Evolutionary conservation across 2,888 invertebrate genomes (phyloP).

Genomic region (Amphiduros pacificus): DNA sequence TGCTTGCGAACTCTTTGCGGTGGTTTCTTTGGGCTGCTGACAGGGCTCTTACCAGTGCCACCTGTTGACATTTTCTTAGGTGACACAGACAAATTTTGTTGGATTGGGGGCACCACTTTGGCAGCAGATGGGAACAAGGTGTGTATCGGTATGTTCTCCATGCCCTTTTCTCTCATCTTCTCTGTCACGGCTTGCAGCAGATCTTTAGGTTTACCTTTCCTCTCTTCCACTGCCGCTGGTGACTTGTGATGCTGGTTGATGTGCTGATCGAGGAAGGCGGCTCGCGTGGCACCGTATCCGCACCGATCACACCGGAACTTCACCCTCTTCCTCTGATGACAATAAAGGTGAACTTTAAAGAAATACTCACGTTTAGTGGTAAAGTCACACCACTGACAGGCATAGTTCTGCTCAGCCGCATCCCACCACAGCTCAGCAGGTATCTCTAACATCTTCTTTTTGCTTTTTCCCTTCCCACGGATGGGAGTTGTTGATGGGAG

Average conservation of each 20-base stretch:
- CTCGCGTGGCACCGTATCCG: neutral
- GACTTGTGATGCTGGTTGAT: neutral
- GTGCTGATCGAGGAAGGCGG: neutral
- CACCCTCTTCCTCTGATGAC: neutral
- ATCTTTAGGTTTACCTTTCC: neutral
- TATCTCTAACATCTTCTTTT: neutral
- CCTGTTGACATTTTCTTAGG: neutral
- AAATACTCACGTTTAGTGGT: neutral
- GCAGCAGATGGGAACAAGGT: neutral
- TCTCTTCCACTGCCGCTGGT: neutral
- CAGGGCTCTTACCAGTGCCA: neutral
- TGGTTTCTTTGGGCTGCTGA: neutral
- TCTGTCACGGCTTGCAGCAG: neutral
- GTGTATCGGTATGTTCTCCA: neutral
- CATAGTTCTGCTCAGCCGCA: neutral
- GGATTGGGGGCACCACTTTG: neutral
- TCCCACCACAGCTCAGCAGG: slow-evolving; percentile 1
- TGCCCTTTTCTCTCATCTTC: neutral
- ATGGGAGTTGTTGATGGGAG: too few relatives aligned
- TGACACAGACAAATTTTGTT: too few relatives aligned
- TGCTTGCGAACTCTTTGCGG: neutral
- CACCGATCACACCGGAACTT: neutral
- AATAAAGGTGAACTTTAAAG: neutral
- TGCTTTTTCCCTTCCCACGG: neutral
- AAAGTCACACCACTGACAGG: slow-evolving; percentile 1